phyloP scores from a whole-genome alignment of 2,888 invertebrate genomes.

The Cephus sareptanus region DNA sequence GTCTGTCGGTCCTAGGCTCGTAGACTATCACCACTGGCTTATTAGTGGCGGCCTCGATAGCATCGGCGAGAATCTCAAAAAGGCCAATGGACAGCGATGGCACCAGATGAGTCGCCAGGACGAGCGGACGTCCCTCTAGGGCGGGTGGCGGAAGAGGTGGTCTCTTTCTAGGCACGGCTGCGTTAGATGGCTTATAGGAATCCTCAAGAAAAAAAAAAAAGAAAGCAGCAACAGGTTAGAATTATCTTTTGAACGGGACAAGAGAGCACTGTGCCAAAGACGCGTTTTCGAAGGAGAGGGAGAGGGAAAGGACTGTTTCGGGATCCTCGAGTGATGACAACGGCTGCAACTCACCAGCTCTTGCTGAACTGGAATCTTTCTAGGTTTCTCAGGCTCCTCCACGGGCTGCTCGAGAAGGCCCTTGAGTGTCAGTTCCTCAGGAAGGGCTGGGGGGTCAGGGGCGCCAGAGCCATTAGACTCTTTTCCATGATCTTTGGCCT shows the following conservation, averaged over 20 bases:
- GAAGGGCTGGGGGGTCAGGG: no score
- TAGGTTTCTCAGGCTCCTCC: not conserved
- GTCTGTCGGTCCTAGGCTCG: slow-evolving; percentile 45
- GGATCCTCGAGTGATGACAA: not conserved
- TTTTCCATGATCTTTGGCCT: no score
- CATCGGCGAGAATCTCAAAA: slow-evolving; percentile 52
- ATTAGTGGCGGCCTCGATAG: slow-evolving; percentile 47
- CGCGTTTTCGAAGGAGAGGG: no score
- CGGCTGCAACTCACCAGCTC: not conserved
- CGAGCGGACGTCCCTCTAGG: slow-evolving; percentile 42
- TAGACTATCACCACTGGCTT: slow-evolving; percentile 47
- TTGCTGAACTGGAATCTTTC: not conserved
- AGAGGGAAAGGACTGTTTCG: not conserved
- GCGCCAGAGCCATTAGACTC: no score
- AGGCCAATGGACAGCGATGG: slow-evolving; percentile 52
- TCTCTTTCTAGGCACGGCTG: slow-evolving; percentile 42
- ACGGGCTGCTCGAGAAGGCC: not conserved
- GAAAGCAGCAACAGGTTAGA: no score
- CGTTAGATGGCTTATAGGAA: slow-evolving; percentile 30
- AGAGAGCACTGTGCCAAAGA: no score
- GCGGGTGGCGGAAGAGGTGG: slow-evolving; percentile 34
- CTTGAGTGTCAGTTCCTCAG: not conserved
- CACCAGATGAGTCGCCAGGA: slow-evolving; percentile 52
- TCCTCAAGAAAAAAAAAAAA: slow-evolving; percentile 23
- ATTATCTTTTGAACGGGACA: no score